Evolutionary conservation across 2,888 invertebrate species (phyloP), one percentile per base, ranked within the genome.

Genomic region (Leucophora obtusa): DNA sequence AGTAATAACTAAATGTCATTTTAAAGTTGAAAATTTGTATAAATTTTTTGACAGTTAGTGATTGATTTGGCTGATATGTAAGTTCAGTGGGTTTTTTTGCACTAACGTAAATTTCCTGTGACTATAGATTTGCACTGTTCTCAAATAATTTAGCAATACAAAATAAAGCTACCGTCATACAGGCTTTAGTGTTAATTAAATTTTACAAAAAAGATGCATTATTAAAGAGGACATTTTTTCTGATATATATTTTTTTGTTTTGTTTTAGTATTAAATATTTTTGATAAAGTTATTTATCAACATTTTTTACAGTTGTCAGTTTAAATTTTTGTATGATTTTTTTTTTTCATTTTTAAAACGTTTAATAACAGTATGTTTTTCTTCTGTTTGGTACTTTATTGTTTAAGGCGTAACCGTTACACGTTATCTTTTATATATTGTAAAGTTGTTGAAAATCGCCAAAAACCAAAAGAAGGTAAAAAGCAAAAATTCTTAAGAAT

Each of bases 391-490:
- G 6, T 62, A 33, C 28, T 14, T 14, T 60, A 56, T 72, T 71
- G 14, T 63, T 65, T 43, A 68, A 63, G 72, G 72, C 78, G 68
- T 72, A 72, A 63, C 72, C 56, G 43, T 66, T 68, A 72, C 68
- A 66, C 47, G 62, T 78, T 72, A 66, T 72, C 66, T 54, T 72
- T 51, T 62, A 14, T 28, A 14, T 63, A 59, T 59, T 35, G 43
- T n/a, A 62, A 35, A 21, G 68, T 51, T 62, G 53, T 56, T 66
- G 65, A 59, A 53, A 59, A 28, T 10, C 28, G 7, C 28, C n/a
- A 28, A 56, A 56, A 15, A 33, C 24, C 4, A 28, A 28, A 28
- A 28, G 7, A 21, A 21, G 4, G 4, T 3, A 21, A 21, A 21
- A 21, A 21, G 21, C 2, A 21, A 21, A 21, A 21, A 47, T 14